phyloP scores from a whole-genome alignment of 2,113 vertebrate species.

The Cervus canadensis region DNA sequence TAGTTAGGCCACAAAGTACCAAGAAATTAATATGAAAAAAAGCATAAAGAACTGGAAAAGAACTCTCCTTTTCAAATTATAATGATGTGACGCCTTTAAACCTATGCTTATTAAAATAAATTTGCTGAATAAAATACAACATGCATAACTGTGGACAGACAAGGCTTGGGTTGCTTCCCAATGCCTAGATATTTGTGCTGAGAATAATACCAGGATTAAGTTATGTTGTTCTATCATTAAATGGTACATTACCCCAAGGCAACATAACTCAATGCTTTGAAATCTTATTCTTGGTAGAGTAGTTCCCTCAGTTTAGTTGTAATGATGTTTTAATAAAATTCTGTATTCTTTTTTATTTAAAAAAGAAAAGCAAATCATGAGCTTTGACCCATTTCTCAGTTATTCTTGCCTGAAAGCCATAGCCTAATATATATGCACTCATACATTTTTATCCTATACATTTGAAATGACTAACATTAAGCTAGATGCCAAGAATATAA shows the following conservation, averaged over 20 bases:
- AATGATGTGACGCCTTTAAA: neutral
- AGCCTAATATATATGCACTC: neutral
- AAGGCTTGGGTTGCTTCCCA: neutral
- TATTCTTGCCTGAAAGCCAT: neutral
- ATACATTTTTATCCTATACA: neutral
- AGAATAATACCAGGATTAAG: neutral
- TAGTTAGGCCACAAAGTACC: neutral
- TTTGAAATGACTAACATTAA: neutral
- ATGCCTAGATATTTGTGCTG: neutral
- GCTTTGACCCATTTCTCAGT: neutral
- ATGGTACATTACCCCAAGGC: neutral
- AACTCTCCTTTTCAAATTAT: neutral
- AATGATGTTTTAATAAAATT: neutral
- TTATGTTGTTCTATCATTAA: neutral
- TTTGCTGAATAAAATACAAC: neutral
- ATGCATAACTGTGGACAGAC: neutral
- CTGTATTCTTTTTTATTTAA: neutral
- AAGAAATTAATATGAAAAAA: neutral
- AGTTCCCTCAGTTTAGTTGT: neutral
- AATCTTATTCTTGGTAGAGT: neutral
- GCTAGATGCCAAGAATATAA: neutral
- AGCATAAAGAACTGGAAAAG: neutral
- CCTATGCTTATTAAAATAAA: neutral
- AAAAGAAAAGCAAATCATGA: neutral
- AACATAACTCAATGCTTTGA: neutral